Evolutionary conservation across 1,140 invertebrate species (phyloP).

Genomic region (Spodoptera litura): DNA sequence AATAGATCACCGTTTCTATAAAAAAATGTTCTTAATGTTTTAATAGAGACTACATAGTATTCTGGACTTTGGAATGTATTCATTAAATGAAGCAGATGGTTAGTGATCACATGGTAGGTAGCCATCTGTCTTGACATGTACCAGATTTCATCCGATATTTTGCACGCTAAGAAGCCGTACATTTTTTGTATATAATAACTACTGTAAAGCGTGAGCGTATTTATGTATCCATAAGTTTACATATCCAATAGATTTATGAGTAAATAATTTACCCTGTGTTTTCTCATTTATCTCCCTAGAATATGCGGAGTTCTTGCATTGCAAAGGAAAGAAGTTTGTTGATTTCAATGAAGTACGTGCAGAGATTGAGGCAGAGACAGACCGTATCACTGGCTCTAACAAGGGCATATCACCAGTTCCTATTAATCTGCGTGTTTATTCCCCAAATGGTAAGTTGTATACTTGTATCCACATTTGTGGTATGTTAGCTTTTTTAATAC

Average conservation of each 20-base stretch:
- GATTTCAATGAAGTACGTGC: conserved; percentile 98
- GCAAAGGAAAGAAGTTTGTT: conserved; percentile 98
- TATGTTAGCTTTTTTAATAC: background rate
- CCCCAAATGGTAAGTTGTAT: conserved; percentile 94
- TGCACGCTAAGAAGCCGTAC: background rate
- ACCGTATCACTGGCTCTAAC: conserved; percentile 97
- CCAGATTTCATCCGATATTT: background rate
- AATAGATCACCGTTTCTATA: too few species aligned
- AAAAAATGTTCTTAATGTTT: too few species aligned
- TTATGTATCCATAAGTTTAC: too few species aligned
- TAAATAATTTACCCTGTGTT: background rate
- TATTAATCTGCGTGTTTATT: conserved; percentile 99
- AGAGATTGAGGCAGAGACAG: conserved; percentile 99
- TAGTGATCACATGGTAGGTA: background rate
- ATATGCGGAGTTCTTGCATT: conserved; percentile 99
- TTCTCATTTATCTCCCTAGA: conserved; percentile 88
- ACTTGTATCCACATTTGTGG: background rate
- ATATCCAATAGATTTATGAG: too few species aligned
- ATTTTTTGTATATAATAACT: background rate
- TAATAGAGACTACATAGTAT: too few species aligned
- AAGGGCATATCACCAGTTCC: conserved; percentile 99
- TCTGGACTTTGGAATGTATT: background rate
- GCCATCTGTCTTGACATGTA: background rate
- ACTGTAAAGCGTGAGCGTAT: too few species aligned
- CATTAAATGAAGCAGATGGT: background rate